phyloP scores from a whole-genome alignment of 1,140 invertebrate genomes.

The Lanistes nyassanus region DNA sequence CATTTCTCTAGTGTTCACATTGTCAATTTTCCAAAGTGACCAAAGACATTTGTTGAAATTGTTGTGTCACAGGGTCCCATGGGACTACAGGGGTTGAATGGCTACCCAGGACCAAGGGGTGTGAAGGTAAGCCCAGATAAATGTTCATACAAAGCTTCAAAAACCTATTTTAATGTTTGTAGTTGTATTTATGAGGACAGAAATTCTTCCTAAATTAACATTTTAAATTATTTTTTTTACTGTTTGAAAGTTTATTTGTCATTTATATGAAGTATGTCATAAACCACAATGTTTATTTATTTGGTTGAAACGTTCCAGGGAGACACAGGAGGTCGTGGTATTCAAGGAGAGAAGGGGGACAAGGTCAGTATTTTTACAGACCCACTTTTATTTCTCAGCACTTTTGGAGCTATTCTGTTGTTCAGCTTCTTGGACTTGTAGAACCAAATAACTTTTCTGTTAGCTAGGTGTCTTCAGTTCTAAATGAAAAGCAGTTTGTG shows the following conservation, averaged over 20 bases:
- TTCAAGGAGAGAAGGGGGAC: slow-evolving; percentile 75
- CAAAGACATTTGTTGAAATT: too few species aligned
- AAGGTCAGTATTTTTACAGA: slow-evolving; percentile 70
- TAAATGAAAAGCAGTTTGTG: too few species aligned
- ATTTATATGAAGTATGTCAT: slow-evolving; percentile 12
- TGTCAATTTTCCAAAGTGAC: too few species aligned
- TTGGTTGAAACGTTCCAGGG: too few species aligned
- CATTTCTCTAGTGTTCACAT: too few species aligned
- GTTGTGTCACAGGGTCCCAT: slow-evolving; percentile 46
- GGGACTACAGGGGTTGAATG: slow-evolving; percentile 54
- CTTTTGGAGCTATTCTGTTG: too few species aligned
- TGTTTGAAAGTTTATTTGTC: background rate
- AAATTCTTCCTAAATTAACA: background rate
- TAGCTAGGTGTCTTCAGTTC: too few species aligned
- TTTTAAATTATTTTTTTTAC: background rate
- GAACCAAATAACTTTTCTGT: too few species aligned
- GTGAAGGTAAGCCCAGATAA: slow-evolving; percentile 44
- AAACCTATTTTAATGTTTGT: background rate
- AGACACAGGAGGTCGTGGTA: slow-evolving; percentile 74
- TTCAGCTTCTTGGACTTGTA: too few species aligned
- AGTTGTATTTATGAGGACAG: background rate
- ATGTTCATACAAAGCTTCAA: background rate
- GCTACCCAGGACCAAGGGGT: slow-evolving; percentile 58
- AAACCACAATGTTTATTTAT: too few species aligned
- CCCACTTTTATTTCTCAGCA: too few species aligned